Conservation (phyloP, 2,113 vertebrate genomes). For the Candoia aspera region DNA sequence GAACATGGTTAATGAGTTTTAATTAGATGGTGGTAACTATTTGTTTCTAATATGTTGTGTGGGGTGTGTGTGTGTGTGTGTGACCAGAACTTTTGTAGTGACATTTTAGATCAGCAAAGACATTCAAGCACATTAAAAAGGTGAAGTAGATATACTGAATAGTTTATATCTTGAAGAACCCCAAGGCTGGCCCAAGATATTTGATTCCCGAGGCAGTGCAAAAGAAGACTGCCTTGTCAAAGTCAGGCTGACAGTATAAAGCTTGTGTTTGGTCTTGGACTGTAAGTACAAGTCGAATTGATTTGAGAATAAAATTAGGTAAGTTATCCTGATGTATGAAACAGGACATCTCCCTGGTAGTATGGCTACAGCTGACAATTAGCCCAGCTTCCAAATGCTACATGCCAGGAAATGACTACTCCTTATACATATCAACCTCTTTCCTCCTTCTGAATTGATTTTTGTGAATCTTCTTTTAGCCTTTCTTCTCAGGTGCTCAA, state of each 20-base stretch:
- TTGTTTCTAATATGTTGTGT: background rate
- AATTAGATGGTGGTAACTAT: background rate
- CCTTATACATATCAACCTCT: background rate
- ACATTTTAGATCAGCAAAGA: background rate
- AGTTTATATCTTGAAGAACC: background rate
- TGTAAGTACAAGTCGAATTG: background rate
- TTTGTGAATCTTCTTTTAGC: background rate
- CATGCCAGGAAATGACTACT: background rate
- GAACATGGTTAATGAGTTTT: background rate
- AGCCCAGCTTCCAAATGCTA: background rate
- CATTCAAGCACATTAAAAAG: background rate
- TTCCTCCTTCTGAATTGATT: background rate
- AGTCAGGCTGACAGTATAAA: background rate
- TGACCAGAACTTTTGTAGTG: background rate
- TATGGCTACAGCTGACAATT: background rate
- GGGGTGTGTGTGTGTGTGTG: background rate
- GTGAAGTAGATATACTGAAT: background rate
- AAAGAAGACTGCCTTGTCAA: background rate
- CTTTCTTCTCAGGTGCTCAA: background rate
- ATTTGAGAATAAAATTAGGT: background rate
- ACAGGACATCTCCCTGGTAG: background rate
- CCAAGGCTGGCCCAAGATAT: background rate
- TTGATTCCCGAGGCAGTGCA: background rate
- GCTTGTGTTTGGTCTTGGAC: background rate
- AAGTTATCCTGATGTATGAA: background rate